Percentiles rank a stretch among this genome's conserved stretches.
Evolutionary conservation across 37 sponge, comb jelly and placozoan genomes (phyloP).

Genomic region (Chondrosia reniformis): DNA sequence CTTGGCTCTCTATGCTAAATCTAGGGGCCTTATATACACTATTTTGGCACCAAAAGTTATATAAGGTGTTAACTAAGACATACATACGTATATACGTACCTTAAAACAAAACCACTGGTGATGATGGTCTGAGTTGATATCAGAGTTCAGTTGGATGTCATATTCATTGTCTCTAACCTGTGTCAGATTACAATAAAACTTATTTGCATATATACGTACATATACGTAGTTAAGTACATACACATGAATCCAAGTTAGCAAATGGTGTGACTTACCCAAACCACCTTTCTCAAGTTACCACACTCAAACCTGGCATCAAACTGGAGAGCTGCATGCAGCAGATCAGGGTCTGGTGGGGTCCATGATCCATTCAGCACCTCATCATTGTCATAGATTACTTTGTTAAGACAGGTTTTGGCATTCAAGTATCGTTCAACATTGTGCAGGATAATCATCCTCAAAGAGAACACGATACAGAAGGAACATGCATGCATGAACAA

Average conservation of each 20-base stretch:
- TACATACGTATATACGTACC: conserved; percentile 31
- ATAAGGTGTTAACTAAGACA: too few relatives aligned
- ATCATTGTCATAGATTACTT: conserved; percentile 42
- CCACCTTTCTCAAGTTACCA: conserved; percentile 76
- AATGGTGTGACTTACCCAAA: conserved; percentile 47
- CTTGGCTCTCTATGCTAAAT: too few relatives aligned
- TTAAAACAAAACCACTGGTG: conserved; percentile 92
- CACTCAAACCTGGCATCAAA: conserved; percentile 77
- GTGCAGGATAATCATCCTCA: conserved; percentile 41
- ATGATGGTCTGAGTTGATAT: conserved; percentile 75
- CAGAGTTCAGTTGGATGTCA: conserved; percentile 74
- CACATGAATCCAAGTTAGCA: not conserved
- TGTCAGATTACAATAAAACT: not conserved
- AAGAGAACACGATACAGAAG: not conserved
- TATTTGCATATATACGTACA: not conserved
- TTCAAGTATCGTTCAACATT: conserved; percentile 41
- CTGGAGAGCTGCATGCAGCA: not conserved
- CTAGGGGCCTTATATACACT: too few relatives aligned
- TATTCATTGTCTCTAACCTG: conserved; percentile 78
- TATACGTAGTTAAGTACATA: not conserved
- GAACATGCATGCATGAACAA: conserved; percentile 34
- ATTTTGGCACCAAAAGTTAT: too few relatives aligned
- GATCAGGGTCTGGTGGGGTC: not conserved
- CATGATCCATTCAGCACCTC: not conserved
- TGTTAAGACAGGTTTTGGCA: conserved; percentile 47